Evolutionary conservation across 64 coral and sea anemone genomes (phyloP), one percentile per base, ranked within the genome.

Genomic region (Acropora yongei): DNA sequence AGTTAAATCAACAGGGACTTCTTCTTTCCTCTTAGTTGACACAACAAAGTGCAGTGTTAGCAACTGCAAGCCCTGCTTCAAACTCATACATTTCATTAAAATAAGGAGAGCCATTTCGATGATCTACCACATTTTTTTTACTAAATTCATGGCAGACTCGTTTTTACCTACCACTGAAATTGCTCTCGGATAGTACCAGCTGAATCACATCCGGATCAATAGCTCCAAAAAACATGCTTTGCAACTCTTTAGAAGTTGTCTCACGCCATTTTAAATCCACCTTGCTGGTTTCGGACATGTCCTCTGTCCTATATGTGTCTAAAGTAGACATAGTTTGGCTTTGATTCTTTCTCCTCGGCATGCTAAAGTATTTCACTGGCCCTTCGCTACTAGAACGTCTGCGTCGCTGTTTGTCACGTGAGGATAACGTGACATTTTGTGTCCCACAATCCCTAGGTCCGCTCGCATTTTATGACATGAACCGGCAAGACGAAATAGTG

Each of bases 191-290:
- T 4, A 97, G 83, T 76, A 97, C 87, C 48, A 97, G 82, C 75
- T 90, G 68, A 65, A 97, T 91, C 83, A 97, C 95, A 94, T 74
- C 92, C 42, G 92, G 92, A 63, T 97, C 95, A 41, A 97, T 60
- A 71, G 89, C 90, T 55, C 74, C 86, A 14, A 79, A 49, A 91
- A 97, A 97, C 92, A 91, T 94, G 61, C 87, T 93, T 46, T 97
- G 88, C 43, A 97, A 68, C 53, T 88, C 67, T 8, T 44, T 57
- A 3, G 91, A 87, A 5, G 92, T 88, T 8, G 82, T 94, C 48
- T 94, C 75, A 65, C 87, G 92, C 89, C 83, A 80, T 10, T 78
- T 82, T 12, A 68, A 30, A 9, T 78, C 73, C 1, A 55, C 47
- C 3, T 58, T 20, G 14, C 45, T 83, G 11, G 49, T 82, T 57